These are phyloP conservation scores for Drosophila busckii DNA, from an alignment of 1,140 invertebrate genomes.

Conservation along the genomic window DNA sequence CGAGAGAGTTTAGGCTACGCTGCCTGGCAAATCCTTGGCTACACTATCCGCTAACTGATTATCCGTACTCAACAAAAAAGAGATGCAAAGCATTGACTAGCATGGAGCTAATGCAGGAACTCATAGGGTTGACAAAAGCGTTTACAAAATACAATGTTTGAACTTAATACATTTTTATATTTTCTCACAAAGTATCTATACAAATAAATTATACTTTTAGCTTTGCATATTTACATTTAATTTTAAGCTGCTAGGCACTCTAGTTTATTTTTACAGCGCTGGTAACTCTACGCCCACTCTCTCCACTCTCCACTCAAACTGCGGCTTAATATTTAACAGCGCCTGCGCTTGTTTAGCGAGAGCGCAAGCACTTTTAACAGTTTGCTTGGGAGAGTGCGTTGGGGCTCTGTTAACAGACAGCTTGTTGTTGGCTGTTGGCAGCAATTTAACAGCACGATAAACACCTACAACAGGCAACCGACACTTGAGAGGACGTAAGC, in stretches of 20 bases:
- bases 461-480: slow-evolving; percentile 45
- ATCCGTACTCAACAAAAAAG: slow-evolving; percentile 49
- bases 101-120: slow-evolving; percentile 6
- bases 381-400: slow-evolving; percentile 11
- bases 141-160: background rate
- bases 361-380: too few species aligned
- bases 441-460: slow-evolving; percentile 62
- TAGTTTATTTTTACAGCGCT: too few species aligned
- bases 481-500: slow-evolving; percentile 64
- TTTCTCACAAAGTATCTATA: too few species aligned
- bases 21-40: slow-evolving; percentile 7
- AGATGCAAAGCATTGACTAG: slow-evolving; percentile 54
- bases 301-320: too few species aligned
- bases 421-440: slow-evolving; percentile 50
- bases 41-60: slow-evolving; percentile 49
- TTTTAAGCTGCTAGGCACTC: too few species aligned
- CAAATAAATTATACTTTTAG: too few species aligned
- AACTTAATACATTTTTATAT: background rate
- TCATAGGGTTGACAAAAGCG: slow-evolving; percentile 25
- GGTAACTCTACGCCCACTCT: too few species aligned
- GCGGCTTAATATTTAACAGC: too few species aligned
- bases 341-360: too few species aligned
- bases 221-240: too few species aligned
- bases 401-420: slow-evolving; percentile 49
- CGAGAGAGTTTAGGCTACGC: slow-evolving; percentile 14